Evolutionary conservation across 1,140 invertebrate species (phyloP), one percentile per base, ranked within the genome.

Genomic region (Harlomillsia oculata): DNA sequence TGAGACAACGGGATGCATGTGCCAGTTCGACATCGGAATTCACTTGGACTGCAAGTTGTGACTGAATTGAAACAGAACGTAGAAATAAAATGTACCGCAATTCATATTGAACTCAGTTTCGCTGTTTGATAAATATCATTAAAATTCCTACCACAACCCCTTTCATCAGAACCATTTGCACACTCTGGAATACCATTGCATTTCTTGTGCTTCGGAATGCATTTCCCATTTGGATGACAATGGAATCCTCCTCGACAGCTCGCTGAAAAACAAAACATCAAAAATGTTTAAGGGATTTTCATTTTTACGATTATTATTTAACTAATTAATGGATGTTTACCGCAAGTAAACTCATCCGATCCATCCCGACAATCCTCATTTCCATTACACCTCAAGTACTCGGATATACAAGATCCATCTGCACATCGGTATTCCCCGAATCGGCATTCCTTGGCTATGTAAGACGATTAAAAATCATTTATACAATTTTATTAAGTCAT

Each of bases 201-300:
- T 41, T 75, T 75, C 57, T 73, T 71, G 44, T 67, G 72, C 14
- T 67, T 65, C 40, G 70, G 77, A 58, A 90, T 78, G 69, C 88
- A 91, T 64, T 70, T 75, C 36, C 82, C 81, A 67, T 79, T 74
- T 9, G 4, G 20, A 54, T 71, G 67, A 67, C 84, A 80, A 48
- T 36, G 32, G 49, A 51, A 51, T 20, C 32, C 36, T 40, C 48
- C 64, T 45, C 8, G 20, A 52, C 53, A 28, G 44, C 26, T 20
- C 39, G n/a, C 28, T 34, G 8, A 21, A 46, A 56, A n/a, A 2
- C 4, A 3, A 25, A 30, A 40, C 32, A 16, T 30, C 14, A 6
- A n/a, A 2, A 37, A 51, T 26, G 8, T n/a, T 14, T 41, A 11
- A 36, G 25, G 1, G 23, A 2, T 20, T 1, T n/a, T n/a, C n/a